These are phyloP conservation scores for Atopsyche davidsoni DNA, from an alignment of 1,140 invertebrate genomes.

Conservation along the genomic window DNA sequence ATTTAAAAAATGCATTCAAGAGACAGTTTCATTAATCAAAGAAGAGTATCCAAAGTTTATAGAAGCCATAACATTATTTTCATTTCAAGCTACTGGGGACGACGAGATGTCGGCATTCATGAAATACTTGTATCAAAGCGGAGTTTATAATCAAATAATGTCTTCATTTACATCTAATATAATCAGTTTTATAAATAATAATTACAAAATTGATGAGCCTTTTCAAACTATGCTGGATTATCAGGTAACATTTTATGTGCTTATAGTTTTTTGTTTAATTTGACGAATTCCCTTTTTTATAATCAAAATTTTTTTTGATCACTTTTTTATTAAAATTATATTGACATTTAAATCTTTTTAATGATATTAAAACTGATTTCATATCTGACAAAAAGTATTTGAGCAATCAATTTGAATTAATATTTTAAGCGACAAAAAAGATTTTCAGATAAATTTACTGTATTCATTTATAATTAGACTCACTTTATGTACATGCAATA, in stretches of 20 bases:
- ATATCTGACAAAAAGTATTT: no score
- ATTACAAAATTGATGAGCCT: slow-evolving; percentile 8
- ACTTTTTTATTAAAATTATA: neutral
- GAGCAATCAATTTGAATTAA: no score
- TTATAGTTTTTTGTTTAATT: neutral
- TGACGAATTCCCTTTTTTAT: neutral
- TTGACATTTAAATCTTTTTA: neutral
- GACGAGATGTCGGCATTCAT: slow-evolving; percentile 12
- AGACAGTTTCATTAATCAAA: neutral
- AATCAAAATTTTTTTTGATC: neutral
- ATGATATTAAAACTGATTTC: no score
- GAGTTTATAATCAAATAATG: slow-evolving; percentile 1
- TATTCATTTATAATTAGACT: neutral
- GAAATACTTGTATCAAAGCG: slow-evolving; percentile 1
- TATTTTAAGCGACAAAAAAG: neutral
- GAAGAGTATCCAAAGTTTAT: slow-evolving; percentile 8
- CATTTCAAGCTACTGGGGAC: slow-evolving; percentile 7
- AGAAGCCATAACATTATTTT: slow-evolving; percentile 2
- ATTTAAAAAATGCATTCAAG: slow-evolving; percentile 6
- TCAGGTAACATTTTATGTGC: slow-evolving; percentile 4
- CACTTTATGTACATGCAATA: neutral
- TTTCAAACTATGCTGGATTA: slow-evolving; percentile 3
- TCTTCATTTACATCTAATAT: neutral
- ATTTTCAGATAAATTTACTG: neutral
- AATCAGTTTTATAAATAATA: neutral